Evolutionary conservation across 2,113 vertebrate genomes (phyloP), one percentile per base, ranked within the genome.

Genomic region (Rhinopomastus cyanomelas): DNA sequence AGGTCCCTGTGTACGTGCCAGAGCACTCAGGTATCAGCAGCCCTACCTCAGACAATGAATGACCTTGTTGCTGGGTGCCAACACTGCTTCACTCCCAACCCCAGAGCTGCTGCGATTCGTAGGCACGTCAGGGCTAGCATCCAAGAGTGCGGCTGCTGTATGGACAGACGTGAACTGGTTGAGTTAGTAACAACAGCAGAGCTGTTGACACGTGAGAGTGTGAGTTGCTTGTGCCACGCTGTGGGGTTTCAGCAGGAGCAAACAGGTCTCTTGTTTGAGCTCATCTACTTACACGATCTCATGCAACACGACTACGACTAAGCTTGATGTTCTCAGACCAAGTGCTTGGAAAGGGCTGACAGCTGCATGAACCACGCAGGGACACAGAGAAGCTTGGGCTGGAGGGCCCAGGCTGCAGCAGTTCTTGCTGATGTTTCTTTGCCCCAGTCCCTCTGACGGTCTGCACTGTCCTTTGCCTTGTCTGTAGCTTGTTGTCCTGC

Each of bases 331-430:
- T 27, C 23, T 91, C 53, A 72, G 55, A 56, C 16, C 9, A 49
- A 89, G 26, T 3, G 16, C 14, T 26, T 65, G 62, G 34, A 64
- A 49, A 80, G 12, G 21, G 9, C 27, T 69, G 51, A n/a, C 11
- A 29, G 9, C 29, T 79, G 82, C 44, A 9, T 1, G 7, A 80
- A 37, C 23, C 44, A 7, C 51, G 3, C 14, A 30, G 12, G 27
- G 60, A 30, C 39, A 57, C 42, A 19, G 19, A 76, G 32, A 39
- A 53, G 21, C 25, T 80, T 49, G 88, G 55, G 14, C 23, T 65
- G 20, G 49, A 21, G 32, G 76, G 51, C 48, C 14, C 36, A 17
- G 2, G 1, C 36, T 0, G 0, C 20, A 36, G 23, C 29, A n/a
- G n/a, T n/a, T n/a, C n/a, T n/a, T n/a, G n/a, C n/a, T n/a, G n/a